phyloP scores from a whole-genome alignment of 2,888 invertebrate species.

The Eurois occulta region DNA sequence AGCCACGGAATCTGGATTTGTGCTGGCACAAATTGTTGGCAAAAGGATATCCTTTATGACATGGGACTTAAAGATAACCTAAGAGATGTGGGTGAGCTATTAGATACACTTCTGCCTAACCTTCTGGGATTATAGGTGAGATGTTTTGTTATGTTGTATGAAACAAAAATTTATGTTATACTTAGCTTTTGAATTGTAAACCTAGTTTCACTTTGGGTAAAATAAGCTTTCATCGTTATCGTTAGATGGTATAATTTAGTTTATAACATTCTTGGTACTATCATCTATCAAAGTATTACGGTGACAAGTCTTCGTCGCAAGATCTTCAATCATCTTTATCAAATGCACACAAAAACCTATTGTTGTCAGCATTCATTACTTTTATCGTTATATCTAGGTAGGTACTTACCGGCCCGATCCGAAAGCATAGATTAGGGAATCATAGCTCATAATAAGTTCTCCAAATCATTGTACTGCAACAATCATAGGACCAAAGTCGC shows the following conservation, averaged over 20 bases:
- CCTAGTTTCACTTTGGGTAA: neutral
- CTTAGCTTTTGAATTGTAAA: neutral
- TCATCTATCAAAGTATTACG: slow-evolving; percentile 33
- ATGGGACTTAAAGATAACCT: neutral
- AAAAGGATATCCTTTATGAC: neutral
- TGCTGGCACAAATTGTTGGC: neutral
- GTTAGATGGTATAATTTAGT: neutral
- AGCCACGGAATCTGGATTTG: neutral
- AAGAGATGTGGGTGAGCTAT: neutral
- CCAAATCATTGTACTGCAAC: neutral
- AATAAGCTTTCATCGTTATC: neutral
- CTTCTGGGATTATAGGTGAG: neutral
- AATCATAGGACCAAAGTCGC: neutral
- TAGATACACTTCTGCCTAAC: neutral
- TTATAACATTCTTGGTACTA: neutral
- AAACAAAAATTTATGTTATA: neutral
- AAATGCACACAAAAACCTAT: neutral
- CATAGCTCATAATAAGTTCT: neutral
- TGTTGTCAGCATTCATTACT: neutral
- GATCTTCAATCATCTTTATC: slow-evolving; percentile 33
- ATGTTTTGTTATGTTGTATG: neutral
- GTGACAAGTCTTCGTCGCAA: neutral
- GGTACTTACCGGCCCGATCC: neutral
- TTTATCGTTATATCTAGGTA: neutral
- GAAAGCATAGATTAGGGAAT: neutral